phyloP scores from a whole-genome alignment of 2,113 vertebrate species.

The Leucosticte australis region DNA sequence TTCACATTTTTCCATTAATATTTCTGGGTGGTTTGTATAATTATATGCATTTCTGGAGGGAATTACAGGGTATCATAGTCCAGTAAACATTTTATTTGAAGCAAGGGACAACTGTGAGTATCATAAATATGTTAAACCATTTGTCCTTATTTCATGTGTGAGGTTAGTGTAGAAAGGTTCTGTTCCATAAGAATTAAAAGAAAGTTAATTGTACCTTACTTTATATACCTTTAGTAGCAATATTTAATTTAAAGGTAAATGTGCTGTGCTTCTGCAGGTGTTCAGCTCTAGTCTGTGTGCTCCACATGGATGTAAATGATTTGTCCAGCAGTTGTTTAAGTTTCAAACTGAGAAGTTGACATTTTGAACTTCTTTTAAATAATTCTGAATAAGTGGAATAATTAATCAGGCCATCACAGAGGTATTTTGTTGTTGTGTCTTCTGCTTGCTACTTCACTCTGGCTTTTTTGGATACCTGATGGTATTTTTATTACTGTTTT shows the following conservation, averaged over 20 bases:
- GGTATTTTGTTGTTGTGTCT: neutral
- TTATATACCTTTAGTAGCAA: neutral
- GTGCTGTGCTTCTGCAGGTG: neutral
- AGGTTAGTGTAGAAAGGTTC: neutral
- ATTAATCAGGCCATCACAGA: neutral
- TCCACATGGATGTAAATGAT: neutral
- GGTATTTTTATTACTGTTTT: neutral
- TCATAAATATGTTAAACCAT: neutral
- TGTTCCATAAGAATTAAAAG: neutral
- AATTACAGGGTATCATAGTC: neutral
- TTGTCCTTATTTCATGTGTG: neutral
- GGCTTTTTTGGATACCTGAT: neutral
- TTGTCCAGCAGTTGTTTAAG: neutral
- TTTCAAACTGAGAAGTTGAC: neutral
- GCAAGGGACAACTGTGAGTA: neutral
- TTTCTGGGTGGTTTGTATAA: neutral
- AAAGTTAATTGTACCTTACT: accelerated
- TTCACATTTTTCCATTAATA: neutral
- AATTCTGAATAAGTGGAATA: neutral
- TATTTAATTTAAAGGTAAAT: neutral
- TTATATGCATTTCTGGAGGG: neutral
- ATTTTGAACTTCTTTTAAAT: neutral
- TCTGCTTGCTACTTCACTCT: neutral
- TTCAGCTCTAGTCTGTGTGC: neutral
- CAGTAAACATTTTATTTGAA: neutral